These are phyloP conservation scores for Nephotettix cincticeps DNA, from an alignment of 1,140 invertebrate species.

Conservation along the genomic window DNA sequence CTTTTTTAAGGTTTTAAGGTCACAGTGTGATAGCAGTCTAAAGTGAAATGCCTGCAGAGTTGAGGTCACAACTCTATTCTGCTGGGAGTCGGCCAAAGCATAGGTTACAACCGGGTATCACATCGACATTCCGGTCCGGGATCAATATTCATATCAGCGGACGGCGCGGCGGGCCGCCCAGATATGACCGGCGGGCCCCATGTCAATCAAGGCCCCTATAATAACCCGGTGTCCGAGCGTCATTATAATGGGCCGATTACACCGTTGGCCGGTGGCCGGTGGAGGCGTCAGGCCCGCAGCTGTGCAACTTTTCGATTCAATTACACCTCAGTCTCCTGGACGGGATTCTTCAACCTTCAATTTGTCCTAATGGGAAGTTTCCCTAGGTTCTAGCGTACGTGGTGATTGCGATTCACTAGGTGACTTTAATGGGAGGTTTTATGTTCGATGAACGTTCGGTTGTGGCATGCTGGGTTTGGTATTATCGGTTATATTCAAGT, in stretches of 20 bases:
- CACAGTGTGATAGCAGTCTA: too few species aligned
- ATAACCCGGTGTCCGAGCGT: conserved; percentile 5
- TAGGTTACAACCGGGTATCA: too few species aligned
- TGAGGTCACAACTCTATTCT: too few species aligned
- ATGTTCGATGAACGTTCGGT: too few species aligned
- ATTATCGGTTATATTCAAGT: too few species aligned
- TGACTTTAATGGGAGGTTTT: too few species aligned
- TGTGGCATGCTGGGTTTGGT: too few species aligned
- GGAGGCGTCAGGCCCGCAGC: background rate
- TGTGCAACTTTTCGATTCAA: conserved; percentile 17
- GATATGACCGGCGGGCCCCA: conserved; percentile 5
- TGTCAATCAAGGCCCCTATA: conserved; percentile 9
- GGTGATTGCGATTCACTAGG: too few species aligned
- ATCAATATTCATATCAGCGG: conserved; percentile 6
- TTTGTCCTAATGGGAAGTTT: conserved; percentile 11
- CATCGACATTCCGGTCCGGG: background rate
- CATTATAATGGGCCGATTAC: conserved; percentile 10
- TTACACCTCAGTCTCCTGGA: conserved; percentile 1
- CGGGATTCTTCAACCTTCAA: conserved; percentile 7
- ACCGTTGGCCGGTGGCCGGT: background rate
- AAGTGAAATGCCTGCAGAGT: too few species aligned
- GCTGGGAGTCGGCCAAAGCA: too few species aligned
- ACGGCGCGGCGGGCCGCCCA: background rate
- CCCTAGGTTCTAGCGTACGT: background rate
- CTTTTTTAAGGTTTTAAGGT: too few species aligned